Base-by-base conservation (phyloP, 53 echinoderm and acorn worm species). In the Crossaster papposus region DNA sequence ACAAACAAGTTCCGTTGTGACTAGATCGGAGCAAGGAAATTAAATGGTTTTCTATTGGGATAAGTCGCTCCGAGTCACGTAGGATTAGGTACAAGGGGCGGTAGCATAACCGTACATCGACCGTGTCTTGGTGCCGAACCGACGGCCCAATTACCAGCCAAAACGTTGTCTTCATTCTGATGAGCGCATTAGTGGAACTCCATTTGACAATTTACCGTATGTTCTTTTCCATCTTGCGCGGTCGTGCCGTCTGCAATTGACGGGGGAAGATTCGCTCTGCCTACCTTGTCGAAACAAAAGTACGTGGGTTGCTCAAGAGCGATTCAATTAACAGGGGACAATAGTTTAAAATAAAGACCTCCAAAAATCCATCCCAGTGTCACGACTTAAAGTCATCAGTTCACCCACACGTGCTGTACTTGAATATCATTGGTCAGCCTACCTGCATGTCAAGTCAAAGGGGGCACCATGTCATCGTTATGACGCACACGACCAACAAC, bases 141-240 rank as follows among this genome's bases (percentile, higher is more conserved):
- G 73, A 85, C 72, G 73, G 85, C 73, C 73, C 53, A 73, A 85
- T 85, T 85, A 85, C 85, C 78, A 29, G n/a, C 72, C 33, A 37
- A 73, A 72, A 85, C 85, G 85, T 85, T 85, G 85, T 1, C 33
- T 72, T 72, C 85, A 85, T 72, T 51, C 85, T 34, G 72, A 85
- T 85, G 85, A 85, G 85, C 72, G n/a, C n/a, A 85, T 85, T 85
- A 83, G 65, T 44, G 14, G 4, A 14, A 15, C 14, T 55, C 33
- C 55, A 58, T 53, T 80, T 72, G 72, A 54, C 71, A 72, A 51
- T 53, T 72, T 72, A 50, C 85, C 73, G 85, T 53, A 72, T 31
- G 54, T 22, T 51, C 78, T 51, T 9, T 34, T 72, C 85, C 73
- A 73, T 85, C 85, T 85, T 85, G 51, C 36, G 26, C 65, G 85